Percentiles rank a stretch among this genome's conserved stretches.
phyloP scores from a whole-genome alignment of 2,888 invertebrate species.

The Nemurella pictetii region DNA sequence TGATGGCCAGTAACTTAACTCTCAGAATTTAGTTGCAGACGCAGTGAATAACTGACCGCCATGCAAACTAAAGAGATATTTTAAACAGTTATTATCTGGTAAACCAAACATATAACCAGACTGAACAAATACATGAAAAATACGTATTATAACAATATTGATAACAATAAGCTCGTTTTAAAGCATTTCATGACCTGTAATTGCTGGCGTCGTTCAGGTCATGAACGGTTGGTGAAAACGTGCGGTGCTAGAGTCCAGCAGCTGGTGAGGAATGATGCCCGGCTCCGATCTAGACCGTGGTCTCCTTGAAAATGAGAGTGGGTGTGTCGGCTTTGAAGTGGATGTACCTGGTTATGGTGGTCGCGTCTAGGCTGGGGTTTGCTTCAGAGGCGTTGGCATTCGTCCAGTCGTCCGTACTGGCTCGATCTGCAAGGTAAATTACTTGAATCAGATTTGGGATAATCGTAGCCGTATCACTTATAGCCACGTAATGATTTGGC shows the following conservation, averaged over 20 bases:
- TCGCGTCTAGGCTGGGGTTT: slow-evolving; percentile 44
- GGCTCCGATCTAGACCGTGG: slow-evolving; percentile 49
- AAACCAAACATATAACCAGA: not conserved
- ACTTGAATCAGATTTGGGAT: too few relatives aligned
- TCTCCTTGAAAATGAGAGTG: slow-evolving; percentile 54
- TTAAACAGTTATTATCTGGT: not conserved
- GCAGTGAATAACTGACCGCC: not conserved
- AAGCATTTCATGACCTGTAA: not conserved
- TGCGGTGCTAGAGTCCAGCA: not conserved
- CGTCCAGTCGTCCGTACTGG: slow-evolving; percentile 37
- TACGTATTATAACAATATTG: not conserved
- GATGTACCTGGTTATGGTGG: slow-evolving; percentile 53
- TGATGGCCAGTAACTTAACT: not conserved
- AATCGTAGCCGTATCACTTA: too few relatives aligned
- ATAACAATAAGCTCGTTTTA: not conserved
- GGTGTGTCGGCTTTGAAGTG: slow-evolving; percentile 53
- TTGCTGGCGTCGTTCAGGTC: not conserved
- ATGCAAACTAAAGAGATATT: not conserved
- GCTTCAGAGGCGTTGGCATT: slow-evolving; percentile 42
- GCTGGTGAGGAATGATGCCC: not conserved
- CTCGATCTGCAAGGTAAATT: slow-evolving; percentile 33
- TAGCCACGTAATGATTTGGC: too few relatives aligned
- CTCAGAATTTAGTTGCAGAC: not conserved
- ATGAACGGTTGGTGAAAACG: not conserved
- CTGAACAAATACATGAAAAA: not conserved